phyloP scores from a whole-genome alignment of 2,797 vertebrate species.

The Alcedo quadribrachys region DNA sequence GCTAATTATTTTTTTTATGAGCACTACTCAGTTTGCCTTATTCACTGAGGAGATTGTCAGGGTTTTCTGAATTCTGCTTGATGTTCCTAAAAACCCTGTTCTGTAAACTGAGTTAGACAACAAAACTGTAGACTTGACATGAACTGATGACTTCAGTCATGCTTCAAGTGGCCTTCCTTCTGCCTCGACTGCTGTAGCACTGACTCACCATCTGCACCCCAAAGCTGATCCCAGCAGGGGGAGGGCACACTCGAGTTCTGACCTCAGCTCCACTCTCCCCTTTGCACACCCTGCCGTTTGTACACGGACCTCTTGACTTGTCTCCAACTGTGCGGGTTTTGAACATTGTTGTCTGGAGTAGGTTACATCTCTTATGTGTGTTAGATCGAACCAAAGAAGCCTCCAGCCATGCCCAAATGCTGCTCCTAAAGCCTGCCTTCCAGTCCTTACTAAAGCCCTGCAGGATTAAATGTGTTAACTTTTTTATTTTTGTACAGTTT shows the following conservation, averaged over 20 bases:
- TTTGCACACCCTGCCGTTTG: constrained; percentile 70
- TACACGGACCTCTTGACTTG: constrained; percentile 69
- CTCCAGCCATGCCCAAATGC: constrained; percentile 98
- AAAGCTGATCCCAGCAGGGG: not conserved
- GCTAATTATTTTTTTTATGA: not conserved
- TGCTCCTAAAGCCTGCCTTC: constrained; percentile 98
- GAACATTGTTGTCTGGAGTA: constrained; percentile 83
- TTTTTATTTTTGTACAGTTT: constrained; percentile 91
- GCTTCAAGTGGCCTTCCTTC: constrained; percentile 64
- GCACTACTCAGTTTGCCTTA: constrained; percentile 69
- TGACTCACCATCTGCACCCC: not conserved
- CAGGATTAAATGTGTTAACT: constrained; percentile 88
- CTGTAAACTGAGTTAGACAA: constrained; percentile 13
- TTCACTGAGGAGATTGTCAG: not conserved
- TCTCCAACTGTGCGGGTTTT: constrained; percentile 76
- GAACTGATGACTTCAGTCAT: not conserved
- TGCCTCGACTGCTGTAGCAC: constrained; percentile 23
- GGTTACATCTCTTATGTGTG: constrained; percentile 89
- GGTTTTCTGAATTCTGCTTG: not conserved
- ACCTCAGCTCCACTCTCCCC: not conserved
- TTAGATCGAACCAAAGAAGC: constrained; percentile 99
- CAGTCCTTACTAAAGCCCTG: constrained; percentile 95
- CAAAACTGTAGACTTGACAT: constrained; percentile 10
- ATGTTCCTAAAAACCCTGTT: constrained; percentile 7
- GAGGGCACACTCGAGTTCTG: not conserved